Evolutionary conservation across 2,888 invertebrate genomes (phyloP), one percentile per base, ranked within the genome.

Genomic region (Fragum whitleyi): DNA sequence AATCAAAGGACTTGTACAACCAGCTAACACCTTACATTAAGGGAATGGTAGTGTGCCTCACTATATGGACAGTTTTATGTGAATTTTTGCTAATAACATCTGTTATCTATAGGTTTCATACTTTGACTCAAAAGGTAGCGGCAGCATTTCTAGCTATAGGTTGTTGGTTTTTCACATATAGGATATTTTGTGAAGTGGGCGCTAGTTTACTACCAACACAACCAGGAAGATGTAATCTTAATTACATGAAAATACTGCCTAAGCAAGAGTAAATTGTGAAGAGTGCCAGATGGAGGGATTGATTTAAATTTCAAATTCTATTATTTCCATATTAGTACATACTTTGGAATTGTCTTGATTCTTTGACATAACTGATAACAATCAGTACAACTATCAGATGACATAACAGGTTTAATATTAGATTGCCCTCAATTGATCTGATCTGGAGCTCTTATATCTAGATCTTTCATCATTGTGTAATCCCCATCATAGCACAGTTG

Each of bases 71-170:
- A 91, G 90, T 98, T 32, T 93, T 98, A n/a, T 98, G 98, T 98
- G 98, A 99, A 94, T 95, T 98, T 3, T 98, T 99, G 98, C 95
- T 99, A 65, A 95, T 98, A 3, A 96, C 97, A 51, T 99, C 99
- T 0, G 96, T 98, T 94, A 93, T 99, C 9, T 99, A 99, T 94
- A 82, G 91, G 68, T 99, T 98, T 94, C 99, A 99, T 94, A 97
- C 97, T 69, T 97, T 99, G 97, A 96, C 98, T 32, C 98, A 99
- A 93, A 99, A 99, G 93, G 96, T 99, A 81, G 93, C 97, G 0
- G 98, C 97, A 89, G 97, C 97, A 28, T 95, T 96, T n/a, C 95
- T 97, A 90, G 98, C 98, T 14, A 96, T 98, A 89, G 92, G 96
- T 6, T 97, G 97, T 42, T 99, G 98, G 98, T 98, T 97, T 95